Conservation (phyloP, 2,113 vertebrate genomes). For the Plecotus auritus region DNA sequence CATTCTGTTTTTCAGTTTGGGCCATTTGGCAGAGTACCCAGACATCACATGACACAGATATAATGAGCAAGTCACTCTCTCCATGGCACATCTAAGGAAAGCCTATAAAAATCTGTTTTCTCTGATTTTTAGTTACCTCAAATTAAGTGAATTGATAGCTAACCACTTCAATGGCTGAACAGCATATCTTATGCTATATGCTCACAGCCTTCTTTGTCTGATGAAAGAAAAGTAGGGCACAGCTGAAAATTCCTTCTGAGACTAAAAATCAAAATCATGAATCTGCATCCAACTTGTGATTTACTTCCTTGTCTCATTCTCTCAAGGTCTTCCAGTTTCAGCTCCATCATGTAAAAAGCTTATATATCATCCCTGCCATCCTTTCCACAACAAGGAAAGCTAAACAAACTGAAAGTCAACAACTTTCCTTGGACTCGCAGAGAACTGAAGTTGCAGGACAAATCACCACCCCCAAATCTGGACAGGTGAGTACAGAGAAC, state of each 20-base stretch:
- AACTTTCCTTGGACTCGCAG: background rate
- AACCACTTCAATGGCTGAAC: background rate
- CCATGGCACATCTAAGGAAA: background rate
- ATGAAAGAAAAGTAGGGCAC: conserved; percentile 15
- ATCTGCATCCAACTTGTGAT: background rate
- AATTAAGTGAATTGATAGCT: background rate
- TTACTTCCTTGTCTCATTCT: background rate
- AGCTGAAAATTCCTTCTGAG: conserved; percentile 28
- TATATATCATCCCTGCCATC: background rate
- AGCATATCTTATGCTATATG: background rate
- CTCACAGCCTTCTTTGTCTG: background rate
- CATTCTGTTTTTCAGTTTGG: background rate
- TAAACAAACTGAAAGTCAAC: background rate
- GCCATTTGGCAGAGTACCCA: background rate
- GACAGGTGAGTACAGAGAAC: background rate
- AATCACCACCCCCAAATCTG: background rate
- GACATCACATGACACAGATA: background rate
- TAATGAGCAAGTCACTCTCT: background rate
- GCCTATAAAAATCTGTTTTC: background rate
- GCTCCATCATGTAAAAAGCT: background rate
- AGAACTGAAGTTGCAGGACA: background rate
- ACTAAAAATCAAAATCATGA: background rate
- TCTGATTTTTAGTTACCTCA: background rate
- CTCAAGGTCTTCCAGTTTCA: background rate
- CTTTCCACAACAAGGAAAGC: background rate